Base-by-base conservation (phyloP, 2,113 vertebrate species). In the Phalacrocorax brasilianus region DNA sequence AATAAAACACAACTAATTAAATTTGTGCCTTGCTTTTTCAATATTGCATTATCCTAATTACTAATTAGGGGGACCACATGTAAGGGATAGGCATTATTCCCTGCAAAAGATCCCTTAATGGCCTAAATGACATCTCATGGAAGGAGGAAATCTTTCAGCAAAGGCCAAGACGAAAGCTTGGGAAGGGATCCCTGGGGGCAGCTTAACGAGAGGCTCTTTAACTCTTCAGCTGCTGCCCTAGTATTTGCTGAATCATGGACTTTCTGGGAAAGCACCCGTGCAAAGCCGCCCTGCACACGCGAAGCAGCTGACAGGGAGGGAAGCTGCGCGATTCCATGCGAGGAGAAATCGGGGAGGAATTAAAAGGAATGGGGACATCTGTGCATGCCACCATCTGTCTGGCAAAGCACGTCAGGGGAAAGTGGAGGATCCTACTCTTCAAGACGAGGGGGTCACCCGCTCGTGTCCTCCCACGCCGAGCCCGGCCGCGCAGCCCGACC, bases 1-100 rank as follows among this genome's bases (percentile, higher is more conserved):
- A 94, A 95, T 97, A 95, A 97, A 97, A 84, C 44, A 67, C 72
- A 95, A 68, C 93, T 89, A 93, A 95, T 89, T 85, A 89, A 93
- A 85, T 89, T 65, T 90, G 86, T 82, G 88, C 80, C 84, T 92
- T 49, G 68, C 47, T 65, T 89, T 92, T 93, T 86, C 82, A 82
- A 91, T 89, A 87, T 71, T 84, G 94, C 50, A 32, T 92, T 83
- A 87, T 52, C 90, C 93, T 88, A 81, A 93, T 75, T 79, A 59
- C 93, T 92, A 95, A 83, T 88, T 91, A 96, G 86, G 82, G 89
- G 28, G 73, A 85, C 86, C n/a, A 7, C 88, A 52, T 72, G 93
- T 38, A 20, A 85, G 86, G 93, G 78, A 32, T 20, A 56, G 75
- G 73, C 38, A 80, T 74, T 92, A 68, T 81, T 85, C 88, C 81